These are phyloP conservation scores for Temnothorax rugatulus DNA, from an alignment of 2,888 invertebrate species.

Conservation along the genomic window DNA sequence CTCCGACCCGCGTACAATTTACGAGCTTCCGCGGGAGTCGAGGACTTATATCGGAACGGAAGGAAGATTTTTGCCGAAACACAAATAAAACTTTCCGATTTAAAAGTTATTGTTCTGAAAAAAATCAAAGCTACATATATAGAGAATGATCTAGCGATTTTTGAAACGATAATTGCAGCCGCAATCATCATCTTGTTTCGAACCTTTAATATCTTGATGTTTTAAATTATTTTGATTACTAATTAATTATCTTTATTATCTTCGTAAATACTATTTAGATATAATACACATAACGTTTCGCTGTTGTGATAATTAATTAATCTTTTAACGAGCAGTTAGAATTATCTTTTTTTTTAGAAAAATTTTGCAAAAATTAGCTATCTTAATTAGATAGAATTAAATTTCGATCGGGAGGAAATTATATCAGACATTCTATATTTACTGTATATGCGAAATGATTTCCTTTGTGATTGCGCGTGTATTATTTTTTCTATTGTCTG, in stretches of 20 bases:
- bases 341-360: not conserved
- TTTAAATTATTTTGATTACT: not conserved
- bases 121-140: not conserved
- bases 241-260: not conserved
- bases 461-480: not conserved
- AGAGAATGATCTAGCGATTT: not conserved
- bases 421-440: not conserved
- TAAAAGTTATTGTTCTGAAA: not conserved
- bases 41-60: not conserved
- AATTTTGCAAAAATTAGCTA: not conserved
- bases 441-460: not conserved
- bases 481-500: not conserved
- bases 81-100: not conserved
- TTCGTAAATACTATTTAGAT: not conserved
- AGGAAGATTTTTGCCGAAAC: constrained; percentile 7
- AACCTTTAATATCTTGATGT: not conserved
- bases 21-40: constrained; percentile 1
- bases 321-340: not conserved
- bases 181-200: not conserved
- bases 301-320: not conserved
- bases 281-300: not conserved
- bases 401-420: not conserved
- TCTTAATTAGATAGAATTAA: not conserved
- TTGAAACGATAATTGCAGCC: not conserved
- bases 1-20: not conserved